Conservation (phyloP, 2,797 vertebrate genomes). For the Bryconaethiops microstoma region DNA sequence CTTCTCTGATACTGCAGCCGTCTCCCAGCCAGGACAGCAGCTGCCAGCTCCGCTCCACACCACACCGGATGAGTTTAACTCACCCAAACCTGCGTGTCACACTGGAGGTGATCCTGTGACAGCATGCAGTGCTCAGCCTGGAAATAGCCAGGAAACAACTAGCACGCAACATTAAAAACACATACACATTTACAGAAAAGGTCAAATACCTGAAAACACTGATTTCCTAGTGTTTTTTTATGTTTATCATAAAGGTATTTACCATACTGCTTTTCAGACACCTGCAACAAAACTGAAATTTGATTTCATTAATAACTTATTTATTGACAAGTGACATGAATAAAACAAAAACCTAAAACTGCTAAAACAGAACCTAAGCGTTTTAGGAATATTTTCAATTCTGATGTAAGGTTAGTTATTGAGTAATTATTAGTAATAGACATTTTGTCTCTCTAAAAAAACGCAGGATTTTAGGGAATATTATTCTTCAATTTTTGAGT, state of each 20-base stretch:
- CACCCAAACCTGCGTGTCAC: conserved; percentile 35
- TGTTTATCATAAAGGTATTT: too few relatives aligned
- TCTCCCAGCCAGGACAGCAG: conserved; percentile 23
- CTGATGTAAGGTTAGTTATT: background rate
- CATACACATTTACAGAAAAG: background rate
- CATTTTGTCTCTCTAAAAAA: too few relatives aligned
- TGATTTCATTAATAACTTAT: background rate
- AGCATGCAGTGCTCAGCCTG: conserved; percentile 38
- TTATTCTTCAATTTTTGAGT: too few relatives aligned
- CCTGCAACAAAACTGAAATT: too few relatives aligned
- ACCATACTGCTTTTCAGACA: too few relatives aligned
- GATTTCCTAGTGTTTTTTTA: too few relatives aligned
- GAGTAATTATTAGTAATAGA: too few relatives aligned
- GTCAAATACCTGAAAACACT: background rate
- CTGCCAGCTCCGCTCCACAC: conserved; percentile 25
- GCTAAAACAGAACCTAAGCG: background rate
- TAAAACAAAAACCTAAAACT: background rate
- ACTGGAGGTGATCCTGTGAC: conserved; percentile 49
- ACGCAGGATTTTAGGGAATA: too few relatives aligned
- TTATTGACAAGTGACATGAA: background rate
- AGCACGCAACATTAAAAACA: background rate
- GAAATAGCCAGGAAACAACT: conserved; percentile 10
- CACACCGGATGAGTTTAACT: conserved; percentile 52
- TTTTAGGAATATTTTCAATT: background rate
- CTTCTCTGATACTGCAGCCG: conserved; percentile 50